Evolutionary conservation across 1,140 invertebrate genomes (phyloP), one percentile per base, ranked within the genome.

Genomic region (Papilio glaucus): DNA sequence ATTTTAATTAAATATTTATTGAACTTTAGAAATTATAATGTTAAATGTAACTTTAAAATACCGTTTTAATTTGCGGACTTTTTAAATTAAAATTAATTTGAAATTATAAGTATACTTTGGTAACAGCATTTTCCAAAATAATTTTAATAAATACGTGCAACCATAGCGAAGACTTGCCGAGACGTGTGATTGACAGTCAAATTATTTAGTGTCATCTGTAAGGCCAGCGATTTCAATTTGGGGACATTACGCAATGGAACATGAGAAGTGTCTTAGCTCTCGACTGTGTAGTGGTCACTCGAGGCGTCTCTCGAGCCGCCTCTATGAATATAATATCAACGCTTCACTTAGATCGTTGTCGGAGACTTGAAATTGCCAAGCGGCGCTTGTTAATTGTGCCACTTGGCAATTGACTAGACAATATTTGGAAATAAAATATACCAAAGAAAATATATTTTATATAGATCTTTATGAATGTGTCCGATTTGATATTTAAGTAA

Each of bases 301-400:
- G 8, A 9, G 33, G 29, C 61, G 29, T 29, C 29, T 49, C 18
- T 21, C 1, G 18, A 10, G 26, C 13, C 10, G 9, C 13, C 60
- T 62, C 61, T 33, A 62, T 62, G 61, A 62, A 62, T 62, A 62
- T 62, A 33, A 62, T 38, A 62, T 63, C 61, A 39, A 4, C 61
- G 33, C 61, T 63, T 63, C 37, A 24, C 18, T 24, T 9, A n/a
- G 57, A 33, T 33, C 13, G 57, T 61, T 13, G 24, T 60, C 33
- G 29, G 7, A 6, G 15, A 4, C 61, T 13, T n/a, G 33, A 63
- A 37, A 63, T 63, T 53, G 18, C 3, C 49, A 37, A 37, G 24
- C 18, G 13, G 12, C 8, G 60, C 60, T 15, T 62, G 29, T 8
- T 37, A 18, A 37, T 62, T 62, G 57, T 0, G 24, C 18, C 13